Base-by-base conservation (phyloP, 2,113 vertebrate species). In the Nibea albiflora region DNA sequence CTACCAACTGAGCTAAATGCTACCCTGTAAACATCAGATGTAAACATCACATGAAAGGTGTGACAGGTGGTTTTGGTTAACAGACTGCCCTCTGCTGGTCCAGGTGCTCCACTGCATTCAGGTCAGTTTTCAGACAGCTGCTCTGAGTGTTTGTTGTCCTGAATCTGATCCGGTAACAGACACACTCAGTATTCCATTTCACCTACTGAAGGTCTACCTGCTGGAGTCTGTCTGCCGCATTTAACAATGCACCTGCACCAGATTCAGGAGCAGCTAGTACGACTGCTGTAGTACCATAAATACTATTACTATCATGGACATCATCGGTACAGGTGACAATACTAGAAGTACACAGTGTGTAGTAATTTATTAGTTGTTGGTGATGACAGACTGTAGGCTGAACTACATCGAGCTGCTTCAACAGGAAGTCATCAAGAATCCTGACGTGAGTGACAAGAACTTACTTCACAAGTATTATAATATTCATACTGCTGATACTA, bases 381-480 rank as follows among this genome's bases (percentile, higher is more conserved):
- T 63, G 61, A 86, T 87, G 81, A 60, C 61, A 47, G 62, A 85
- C 50, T 71, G 74, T 80, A 93, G 84, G 53, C 83, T 93, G 75
- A 91, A 80, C 83, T 94, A 94, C 77, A 91, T 92, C 67, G 78
- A 95, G 87, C 90, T 94, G 52, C 88, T 95, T 19, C 89, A 94
- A 88, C 89, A 92, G 54, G 89, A 92, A 39, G 84, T 94, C 52
- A 86, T 80, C 67, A 94, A 84, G 81, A 94, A 75, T 4, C 81
- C 74, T 71, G 63, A 81, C 6, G 90, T 93, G 76, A 90, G 95
- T 94, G n/a, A 3, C 3, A 4, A 28, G 4, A 15, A 16, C 31
- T 61, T 15, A 60, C 56, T 22, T 4, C 9, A 26, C 19, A 39
- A 39, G 8, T 9, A 39, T 39, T 39, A 39, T 39, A 39, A 39